Evolutionary conservation across 1,140 invertebrate species (phyloP).

Genomic region (Choristoneura fumiferana): DNA sequence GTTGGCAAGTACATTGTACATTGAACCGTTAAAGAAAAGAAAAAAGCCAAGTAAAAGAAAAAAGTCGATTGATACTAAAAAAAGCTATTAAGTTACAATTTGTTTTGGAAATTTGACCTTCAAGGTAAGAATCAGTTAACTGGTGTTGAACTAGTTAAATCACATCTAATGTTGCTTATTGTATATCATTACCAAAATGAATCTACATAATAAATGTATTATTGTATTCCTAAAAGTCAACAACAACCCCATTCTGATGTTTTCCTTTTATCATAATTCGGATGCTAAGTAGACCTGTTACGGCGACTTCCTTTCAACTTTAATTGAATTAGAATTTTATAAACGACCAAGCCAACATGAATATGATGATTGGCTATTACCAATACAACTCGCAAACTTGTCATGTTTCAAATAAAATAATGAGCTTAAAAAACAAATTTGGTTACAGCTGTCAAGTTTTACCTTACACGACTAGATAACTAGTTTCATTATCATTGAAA

Average conservation of each 20-base stretch:
- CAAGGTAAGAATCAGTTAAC: too few species aligned
- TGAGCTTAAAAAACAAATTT: conserved; percentile 45
- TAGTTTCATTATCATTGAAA: conserved; percentile 56
- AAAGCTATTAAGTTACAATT: too few species aligned
- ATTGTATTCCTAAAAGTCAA: background rate
- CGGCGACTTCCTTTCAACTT: conserved; percentile 12
- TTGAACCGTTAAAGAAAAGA: too few species aligned
- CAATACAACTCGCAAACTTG: conserved; percentile 28
- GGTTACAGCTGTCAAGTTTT: conserved; percentile 52
- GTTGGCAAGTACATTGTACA: too few species aligned
- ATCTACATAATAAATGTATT: background rate
- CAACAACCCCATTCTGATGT: background rate
- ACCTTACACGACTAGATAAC: conserved; percentile 41
- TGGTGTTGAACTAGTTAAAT: too few species aligned
- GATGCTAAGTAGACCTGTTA: background rate
- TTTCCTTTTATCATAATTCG: conserved; percentile 14
- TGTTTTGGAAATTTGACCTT: too few species aligned
- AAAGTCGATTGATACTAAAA: too few species aligned
- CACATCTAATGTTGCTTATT: too few species aligned
- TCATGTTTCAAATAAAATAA: conserved; percentile 36
- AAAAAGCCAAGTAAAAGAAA: too few species aligned
- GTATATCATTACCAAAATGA: too few species aligned
- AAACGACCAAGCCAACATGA: conserved; percentile 10
- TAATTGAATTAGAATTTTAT: conserved; percentile 18
- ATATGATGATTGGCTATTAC: conserved; percentile 18